A percentile compares a stretch with the other conserved stretches of the same genome.
These are phyloP conservation scores for Leucoraja erinaceus DNA, from an alignment of 2,113 vertebrate genomes.

Conservation along the genomic window DNA sequence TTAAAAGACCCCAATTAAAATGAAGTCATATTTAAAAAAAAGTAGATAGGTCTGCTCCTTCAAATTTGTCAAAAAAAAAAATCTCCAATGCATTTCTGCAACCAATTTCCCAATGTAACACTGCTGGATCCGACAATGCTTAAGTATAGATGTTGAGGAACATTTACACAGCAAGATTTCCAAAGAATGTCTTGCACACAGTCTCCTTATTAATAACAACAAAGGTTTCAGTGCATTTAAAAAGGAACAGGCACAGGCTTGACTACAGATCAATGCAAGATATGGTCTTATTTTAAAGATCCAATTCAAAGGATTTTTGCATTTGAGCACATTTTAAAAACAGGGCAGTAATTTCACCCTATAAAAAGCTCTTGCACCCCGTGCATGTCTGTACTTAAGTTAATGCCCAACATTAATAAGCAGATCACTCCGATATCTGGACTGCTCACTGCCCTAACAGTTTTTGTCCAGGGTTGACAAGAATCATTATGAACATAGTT, in stretches of 20 bases:
- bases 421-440: no score
- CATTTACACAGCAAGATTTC: conserved; percentile 15
- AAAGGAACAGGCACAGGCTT: not conserved
- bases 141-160: not conserved
- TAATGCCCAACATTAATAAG: not conserved
- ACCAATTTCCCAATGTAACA: not conserved
- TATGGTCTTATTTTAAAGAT: not conserved
- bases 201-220: not conserved
- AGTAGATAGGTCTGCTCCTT: not conserved
- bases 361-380: not conserved
- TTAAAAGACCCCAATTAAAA: conserved; percentile 30
- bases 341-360: not conserved
- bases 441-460: not conserved
- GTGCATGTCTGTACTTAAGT: not conserved
- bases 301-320: not conserved
- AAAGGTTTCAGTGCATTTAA: conserved; percentile 31
- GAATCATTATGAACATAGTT: not conserved
- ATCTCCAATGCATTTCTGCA: conserved; percentile 16
- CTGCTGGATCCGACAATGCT: not conserved
- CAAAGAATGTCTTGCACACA: not conserved
- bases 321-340: not conserved
- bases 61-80: not conserved
- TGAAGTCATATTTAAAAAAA: not conserved
- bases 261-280: not conserved
- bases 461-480: not conserved